Evolutionary conservation across 2,797 vertebrate genomes (phyloP).

Genomic region (Channa striata): DNA sequence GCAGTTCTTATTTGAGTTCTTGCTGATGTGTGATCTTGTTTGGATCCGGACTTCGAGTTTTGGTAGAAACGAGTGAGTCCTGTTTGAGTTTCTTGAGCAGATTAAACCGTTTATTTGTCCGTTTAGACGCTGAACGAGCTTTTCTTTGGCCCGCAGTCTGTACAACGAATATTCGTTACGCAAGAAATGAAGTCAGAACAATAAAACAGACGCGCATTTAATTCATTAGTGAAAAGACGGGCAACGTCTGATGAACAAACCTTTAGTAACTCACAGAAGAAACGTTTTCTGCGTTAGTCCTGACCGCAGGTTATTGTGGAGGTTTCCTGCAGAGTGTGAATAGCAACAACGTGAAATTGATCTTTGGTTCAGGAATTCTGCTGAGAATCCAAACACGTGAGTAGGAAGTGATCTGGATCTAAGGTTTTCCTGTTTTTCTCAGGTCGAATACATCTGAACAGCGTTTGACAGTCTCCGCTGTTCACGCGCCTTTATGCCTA

Average conservation of each 20-base stretch:
- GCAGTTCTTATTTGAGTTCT: slow-evolving; percentile 4
- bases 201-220: no score
- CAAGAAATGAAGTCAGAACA: no score
- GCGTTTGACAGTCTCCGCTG: no score
- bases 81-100: background rate
- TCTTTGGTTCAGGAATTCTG: slow-evolving; percentile 23
- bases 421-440: background rate
- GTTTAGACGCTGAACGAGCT: no score
- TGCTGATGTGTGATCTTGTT: slow-evolving; percentile 28
- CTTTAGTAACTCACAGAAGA: no score
- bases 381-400: slow-evolving; percentile 28
- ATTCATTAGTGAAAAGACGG: no score
- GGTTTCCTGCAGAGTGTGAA: slow-evolving; percentile 12
- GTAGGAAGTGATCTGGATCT: background rate
- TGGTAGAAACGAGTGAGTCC: slow-evolving; percentile 30
- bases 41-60: slow-evolving; percentile 24
- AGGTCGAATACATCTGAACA: no score
- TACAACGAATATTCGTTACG: no score
- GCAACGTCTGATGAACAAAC: no score
- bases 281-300: background rate
- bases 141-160: no score
- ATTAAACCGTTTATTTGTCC: no score
- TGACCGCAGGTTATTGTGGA: slow-evolving; percentile 9
- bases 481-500: no score
- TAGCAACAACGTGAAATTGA: background rate